Conservation (phyloP, 1,140 invertebrate genomes). For the Patella vulgata region DNA sequence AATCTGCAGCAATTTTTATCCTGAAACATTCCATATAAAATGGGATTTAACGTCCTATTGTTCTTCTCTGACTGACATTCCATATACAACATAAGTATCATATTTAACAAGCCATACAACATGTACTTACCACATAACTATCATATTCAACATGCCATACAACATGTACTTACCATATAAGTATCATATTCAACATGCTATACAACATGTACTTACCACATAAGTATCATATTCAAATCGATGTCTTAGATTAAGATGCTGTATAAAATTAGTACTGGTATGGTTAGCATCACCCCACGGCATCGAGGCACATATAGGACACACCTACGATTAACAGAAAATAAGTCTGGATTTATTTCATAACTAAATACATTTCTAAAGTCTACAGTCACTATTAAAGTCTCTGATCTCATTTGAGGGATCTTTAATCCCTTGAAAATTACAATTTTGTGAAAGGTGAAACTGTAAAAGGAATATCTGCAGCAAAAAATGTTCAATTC, state of each 20-base stretch:
- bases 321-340: conserved; percentile 44
- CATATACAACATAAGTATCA: too few relatives aligned
- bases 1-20: too few relatives aligned
- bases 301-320: conserved; percentile 63
- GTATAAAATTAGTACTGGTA: conserved; percentile 52
- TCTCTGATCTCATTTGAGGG: neutral
- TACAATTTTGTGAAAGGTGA: neutral
- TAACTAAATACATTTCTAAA: neutral
- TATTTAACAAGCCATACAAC: too few relatives aligned
- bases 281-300: conserved; percentile 61
- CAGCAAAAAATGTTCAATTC: too few relatives aligned
- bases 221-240: conserved; percentile 65
- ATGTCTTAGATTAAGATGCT: conserved; percentile 61
- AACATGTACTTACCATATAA: conserved; percentile 64
- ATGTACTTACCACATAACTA: too few relatives aligned
- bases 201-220: conserved; percentile 55
- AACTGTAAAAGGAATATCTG: too few relatives aligned
- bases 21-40: too few relatives aligned
- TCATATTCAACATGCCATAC: too few relatives aligned
- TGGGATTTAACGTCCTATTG: too few relatives aligned
- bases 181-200: conserved; percentile 66
- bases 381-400: neutral
- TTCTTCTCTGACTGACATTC: too few relatives aligned
- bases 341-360: neutral
- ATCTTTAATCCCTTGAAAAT: too few relatives aligned